Percentiles rank a stretch among this genome's conserved stretches.
Conservation (phyloP, 2,797 vertebrate genomes). For the Darevskia mixta region DNA sequence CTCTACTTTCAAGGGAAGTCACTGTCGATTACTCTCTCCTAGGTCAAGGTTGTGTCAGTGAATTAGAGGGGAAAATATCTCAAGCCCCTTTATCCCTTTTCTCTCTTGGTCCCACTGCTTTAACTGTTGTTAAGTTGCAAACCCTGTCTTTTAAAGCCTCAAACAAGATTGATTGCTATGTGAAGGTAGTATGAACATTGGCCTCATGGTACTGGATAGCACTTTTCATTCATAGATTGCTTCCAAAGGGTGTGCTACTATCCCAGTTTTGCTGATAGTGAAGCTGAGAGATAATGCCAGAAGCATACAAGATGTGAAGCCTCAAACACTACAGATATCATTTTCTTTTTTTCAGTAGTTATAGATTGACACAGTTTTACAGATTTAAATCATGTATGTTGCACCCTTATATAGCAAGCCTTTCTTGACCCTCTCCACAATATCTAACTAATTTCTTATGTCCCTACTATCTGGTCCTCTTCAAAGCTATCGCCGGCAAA, state of each 20-base stretch:
- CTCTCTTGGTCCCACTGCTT: not conserved
- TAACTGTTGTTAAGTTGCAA: not conserved
- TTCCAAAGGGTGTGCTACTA: not conserved
- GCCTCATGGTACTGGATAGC: no score
- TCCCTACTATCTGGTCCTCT: not conserved
- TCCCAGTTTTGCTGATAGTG: not conserved
- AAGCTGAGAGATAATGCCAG: not conserved
- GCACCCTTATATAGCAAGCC: not conserved
- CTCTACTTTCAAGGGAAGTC: not conserved
- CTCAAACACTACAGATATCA: not conserved
- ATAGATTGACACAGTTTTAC: not conserved
- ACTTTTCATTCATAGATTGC: not conserved
- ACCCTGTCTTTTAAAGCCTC: not conserved
- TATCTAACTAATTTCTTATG: not conserved
- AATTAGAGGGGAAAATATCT: not conserved
- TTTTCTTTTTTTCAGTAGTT: not conserved
- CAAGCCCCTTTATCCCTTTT: not conserved
- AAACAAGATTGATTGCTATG: not conserved
- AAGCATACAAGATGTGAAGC: not conserved
- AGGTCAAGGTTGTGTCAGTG: not conserved
- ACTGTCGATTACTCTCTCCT: not conserved
- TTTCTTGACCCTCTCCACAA: not conserved
- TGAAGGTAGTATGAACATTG: not conserved
- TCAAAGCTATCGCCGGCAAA: not conserved
- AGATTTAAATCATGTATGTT: not conserved